Base-by-base conservation (phyloP, 2,797 vertebrate genomes). In the Pterois miles region DNA sequence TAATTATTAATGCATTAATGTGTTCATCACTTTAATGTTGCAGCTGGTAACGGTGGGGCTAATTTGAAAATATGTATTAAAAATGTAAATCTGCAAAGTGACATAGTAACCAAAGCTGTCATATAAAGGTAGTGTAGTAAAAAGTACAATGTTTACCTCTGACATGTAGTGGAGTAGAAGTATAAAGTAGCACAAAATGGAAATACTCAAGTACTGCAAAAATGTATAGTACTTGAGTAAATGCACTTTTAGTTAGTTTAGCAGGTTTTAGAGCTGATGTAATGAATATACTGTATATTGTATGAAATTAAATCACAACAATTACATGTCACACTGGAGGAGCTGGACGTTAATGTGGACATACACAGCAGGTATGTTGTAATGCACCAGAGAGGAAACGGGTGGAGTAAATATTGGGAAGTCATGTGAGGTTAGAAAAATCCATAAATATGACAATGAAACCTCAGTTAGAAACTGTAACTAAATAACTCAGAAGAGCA, bases 321-420 rank as follows among this genome's bases (percentile, higher is more conserved):
- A 50, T 50, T 50, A 10, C 8, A 50, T 20, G 46, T 2, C 20
- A 50, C 9, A 22, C 46, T 6, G 46, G 56, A 57, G 11, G 23
- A 73, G 13, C 4, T 33, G 6, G 16, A 71, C 57, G 60, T 81
- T 75, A 29, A 59, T 34, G 67, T 74, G 11, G 53, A 40, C 57
- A 62, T 46, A 46, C 12, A 68, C 8, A 22, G 69, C 13, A 43
- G 5, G 8, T 57, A 22, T 65, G 22, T 22, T 69, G 29, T 25
- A 62, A 54, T 29, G 23, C 23, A 54, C 6, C 33, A 62, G 33
- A 43, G 38, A 56, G 22, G 25, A 71, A 64, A 65, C 34, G 33
- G 48, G 25, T 50, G 34, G 25, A 52, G 27, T 31, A 31, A 36
- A 56, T 25, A 58, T 12, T 36, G 22, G 22, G 1, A 38, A 62